Conservation (phyloP, 2,797 vertebrate species). For the Decapterus maruadsi region DNA sequence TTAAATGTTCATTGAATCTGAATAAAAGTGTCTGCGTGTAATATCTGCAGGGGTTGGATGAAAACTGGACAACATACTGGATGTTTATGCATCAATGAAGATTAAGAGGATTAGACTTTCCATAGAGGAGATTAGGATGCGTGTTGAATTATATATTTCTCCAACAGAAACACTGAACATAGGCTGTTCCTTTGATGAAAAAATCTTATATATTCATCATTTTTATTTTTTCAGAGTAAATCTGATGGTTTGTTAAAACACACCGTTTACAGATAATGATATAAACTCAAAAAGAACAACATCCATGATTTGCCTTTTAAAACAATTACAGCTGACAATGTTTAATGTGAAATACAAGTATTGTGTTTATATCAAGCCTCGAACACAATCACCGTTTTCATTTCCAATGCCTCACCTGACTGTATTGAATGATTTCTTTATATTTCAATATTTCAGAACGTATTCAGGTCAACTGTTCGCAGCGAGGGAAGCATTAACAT, state of each 20-base stretch:
- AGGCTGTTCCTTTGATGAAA: not conserved
- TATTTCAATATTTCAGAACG: slow-evolving; percentile 48
- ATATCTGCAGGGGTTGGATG: slow-evolving; percentile 58
- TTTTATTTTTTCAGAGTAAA: not conserved
- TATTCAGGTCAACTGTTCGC: slow-evolving; percentile 59
- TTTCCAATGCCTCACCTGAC: not conserved
- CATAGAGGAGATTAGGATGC: slow-evolving; percentile 53
- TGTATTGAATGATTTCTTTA: slow-evolving; percentile 48
- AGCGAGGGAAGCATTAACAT: slow-evolving; percentile 53
- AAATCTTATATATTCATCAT: slow-evolving; percentile 1
- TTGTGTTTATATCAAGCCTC: not conserved
- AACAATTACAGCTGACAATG: not conserved
- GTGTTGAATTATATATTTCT: slow-evolving; percentile 38
- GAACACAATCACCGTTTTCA: not conserved
- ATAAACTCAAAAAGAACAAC: not conserved
- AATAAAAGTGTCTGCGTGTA: slow-evolving; percentile 47
- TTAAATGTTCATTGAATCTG: slow-evolving; percentile 69
- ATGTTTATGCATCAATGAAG: slow-evolving; percentile 56
- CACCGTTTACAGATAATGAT: not conserved
- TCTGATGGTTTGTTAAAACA: not conserved
- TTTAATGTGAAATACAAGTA: not conserved
- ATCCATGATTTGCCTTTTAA: not conserved
- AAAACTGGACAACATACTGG: slow-evolving; percentile 58
- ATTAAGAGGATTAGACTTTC: slow-evolving; percentile 70
- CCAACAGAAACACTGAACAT: not conserved